Base-by-base conservation (phyloP, 2,888 invertebrate genomes). In the Zhengitettix transpicula region DNA sequence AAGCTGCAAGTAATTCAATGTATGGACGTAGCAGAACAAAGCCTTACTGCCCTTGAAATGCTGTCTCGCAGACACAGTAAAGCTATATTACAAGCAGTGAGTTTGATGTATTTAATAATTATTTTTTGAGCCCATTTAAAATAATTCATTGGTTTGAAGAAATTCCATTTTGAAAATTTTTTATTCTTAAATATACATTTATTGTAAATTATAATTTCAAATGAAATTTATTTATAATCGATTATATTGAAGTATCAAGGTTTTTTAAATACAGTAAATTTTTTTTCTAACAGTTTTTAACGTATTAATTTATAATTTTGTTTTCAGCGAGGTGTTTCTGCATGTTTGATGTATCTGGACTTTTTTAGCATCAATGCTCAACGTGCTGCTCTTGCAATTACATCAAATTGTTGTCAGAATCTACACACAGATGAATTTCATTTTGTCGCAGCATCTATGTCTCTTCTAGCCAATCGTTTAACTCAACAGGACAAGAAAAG, bases 21-120 rank as follows among this genome's bases (percentile, higher is more conserved):
- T 73, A 98, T 99, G 93, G 99, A 99, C 75, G 98, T 99, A 17
- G 99, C 99, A 7, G 99, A 99, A 73, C 98, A 99, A 76, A 92
- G 95, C 66, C 80, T 99, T 63, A 95, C 97, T 9, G 98, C 98
- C 3, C 78, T 99, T 52, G 98, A 99, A 72, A 97, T 97, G 86
- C 79, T 99, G 57, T 98, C 97, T 0, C 81, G 95, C 14, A 80
- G 97, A 62, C 99, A 99, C 75, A 93, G 95, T 69, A 99, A 98
- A 76, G 85, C 94, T 52, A 98, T 99, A 66, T 76, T 99, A 63
- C 90, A 92, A 73, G 93, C 94, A 64, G 89, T 89, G 70, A 77
- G 82, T 72, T 28, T 28, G 28, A 28, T 28, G 28, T 28, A 28
- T 28, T 28, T 28, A 28, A n/a, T n/a, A n/a, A 28, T 28, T 28